phyloP scores from a whole-genome alignment of 2,797 vertebrate genomes.

The Tachyglossus aculeatus region DNA sequence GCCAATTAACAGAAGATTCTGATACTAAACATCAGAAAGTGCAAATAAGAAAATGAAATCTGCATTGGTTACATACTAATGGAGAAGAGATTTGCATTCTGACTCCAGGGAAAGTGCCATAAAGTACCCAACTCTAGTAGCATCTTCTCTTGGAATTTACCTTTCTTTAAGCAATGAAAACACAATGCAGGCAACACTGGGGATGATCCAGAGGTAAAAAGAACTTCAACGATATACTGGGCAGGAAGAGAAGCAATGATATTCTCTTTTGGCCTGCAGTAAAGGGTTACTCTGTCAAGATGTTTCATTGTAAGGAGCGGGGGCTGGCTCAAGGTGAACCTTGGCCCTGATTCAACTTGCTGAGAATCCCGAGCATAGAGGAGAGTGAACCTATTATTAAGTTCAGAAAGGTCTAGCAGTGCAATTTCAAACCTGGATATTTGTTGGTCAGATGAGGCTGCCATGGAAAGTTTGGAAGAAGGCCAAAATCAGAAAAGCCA shows the following conservation, averaged over 20 bases:
- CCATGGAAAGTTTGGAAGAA: not conserved
- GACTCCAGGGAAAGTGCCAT: constrained; percentile 2
- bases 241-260: not conserved
- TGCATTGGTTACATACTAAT: constrained; percentile 12
- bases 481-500: constrained; percentile 9
- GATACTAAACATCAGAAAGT: too few species aligned
- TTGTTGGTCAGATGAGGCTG: constrained; percentile 1
- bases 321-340: not conserved
- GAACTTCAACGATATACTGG: not conserved
- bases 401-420: constrained; percentile 5
- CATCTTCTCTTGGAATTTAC: not conserved
- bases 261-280: not conserved
- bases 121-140: not conserved
- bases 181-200: not conserved
- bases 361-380: not conserved
- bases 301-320: not conserved
- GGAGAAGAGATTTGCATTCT: constrained; percentile 20
- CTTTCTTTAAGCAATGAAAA: constrained; percentile 32
- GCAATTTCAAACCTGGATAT: not conserved
- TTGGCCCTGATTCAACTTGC: constrained; percentile 19
- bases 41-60: constrained; percentile 22
- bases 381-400: constrained; percentile 14
- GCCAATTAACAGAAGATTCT: too few species aligned
- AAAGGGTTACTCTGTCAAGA: not conserved
- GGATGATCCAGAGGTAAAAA: not conserved